A percentile compares a stretch with the other conserved stretches of the same genome.
Evolutionary conservation across 2,888 invertebrate genomes (phyloP).

Genomic region (Bibio marci): DNA sequence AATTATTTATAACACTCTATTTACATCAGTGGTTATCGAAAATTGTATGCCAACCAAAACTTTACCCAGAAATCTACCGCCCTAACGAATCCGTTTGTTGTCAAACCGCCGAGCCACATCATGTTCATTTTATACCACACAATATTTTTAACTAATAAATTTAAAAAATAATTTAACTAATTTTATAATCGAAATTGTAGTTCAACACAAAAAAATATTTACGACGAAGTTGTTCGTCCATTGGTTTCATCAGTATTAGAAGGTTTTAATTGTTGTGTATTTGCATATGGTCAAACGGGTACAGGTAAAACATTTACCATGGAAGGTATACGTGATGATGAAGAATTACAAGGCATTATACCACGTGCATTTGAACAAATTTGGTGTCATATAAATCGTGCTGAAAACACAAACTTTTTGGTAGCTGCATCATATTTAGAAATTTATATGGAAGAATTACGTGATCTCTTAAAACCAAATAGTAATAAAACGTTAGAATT

Average conservation of each 20-base stretch:
- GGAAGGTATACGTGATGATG: slow-evolving; percentile 42
- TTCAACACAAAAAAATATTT: slow-evolving; percentile 80
- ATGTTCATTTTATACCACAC: too few species aligned
- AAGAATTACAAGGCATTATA: slow-evolving; percentile 55
- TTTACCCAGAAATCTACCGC: too few species aligned
- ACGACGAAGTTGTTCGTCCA: slow-evolving; percentile 91
- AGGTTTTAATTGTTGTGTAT: slow-evolving; percentile 98
- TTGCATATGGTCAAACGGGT: slow-evolving; percentile 98
- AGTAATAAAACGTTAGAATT: slow-evolving; percentile 35
- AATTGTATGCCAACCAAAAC: too few species aligned
- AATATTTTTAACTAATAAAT: too few species aligned
- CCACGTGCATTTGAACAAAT: slow-evolving; percentile 96
- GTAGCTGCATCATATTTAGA: slow-evolving; percentile 94
- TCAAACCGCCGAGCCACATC: too few species aligned
- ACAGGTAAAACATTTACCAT: slow-evolving; percentile 67
- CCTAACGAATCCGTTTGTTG: too few species aligned
- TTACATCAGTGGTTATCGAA: too few species aligned
- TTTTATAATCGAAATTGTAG: too few species aligned
- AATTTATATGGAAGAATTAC: slow-evolving; percentile 85
- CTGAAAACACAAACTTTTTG: slow-evolving; percentile 85
- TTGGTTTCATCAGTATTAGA: slow-evolving; percentile 88
- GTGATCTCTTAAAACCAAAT: slow-evolving; percentile 51
- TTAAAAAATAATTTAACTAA: too few species aligned
- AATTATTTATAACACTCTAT: too few species aligned
- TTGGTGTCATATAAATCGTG: slow-evolving; percentile 82